These are phyloP conservation scores for Orientallactaga sibirica DNA, from an alignment of 2,797 vertebrate species.

Conservation along the genomic window DNA sequence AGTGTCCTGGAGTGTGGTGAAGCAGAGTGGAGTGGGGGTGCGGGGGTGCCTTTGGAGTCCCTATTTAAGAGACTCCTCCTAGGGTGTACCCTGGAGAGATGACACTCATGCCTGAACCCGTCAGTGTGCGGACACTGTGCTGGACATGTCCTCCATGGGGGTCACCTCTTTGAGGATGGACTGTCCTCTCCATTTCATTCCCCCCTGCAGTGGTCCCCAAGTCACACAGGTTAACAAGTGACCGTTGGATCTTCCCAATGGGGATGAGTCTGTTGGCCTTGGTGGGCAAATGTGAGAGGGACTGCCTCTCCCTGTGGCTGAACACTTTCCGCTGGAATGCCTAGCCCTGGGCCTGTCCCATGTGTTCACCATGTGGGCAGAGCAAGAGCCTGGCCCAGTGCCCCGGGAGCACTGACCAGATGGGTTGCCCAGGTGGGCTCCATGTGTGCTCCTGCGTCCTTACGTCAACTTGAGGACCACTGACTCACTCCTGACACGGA, in stretches of 20 bases:
- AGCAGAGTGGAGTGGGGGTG: neutral
- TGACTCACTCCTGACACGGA: neutral
- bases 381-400: neutral
- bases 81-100: neutral
- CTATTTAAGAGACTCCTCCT: neutral
- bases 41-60: neutral
- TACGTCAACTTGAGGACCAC: too few relatives aligned
- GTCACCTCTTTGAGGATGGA: neutral
- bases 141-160: neutral
- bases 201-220: neutral
- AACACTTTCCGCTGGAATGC: neutral
- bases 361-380: neutral
- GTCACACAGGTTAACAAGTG: neutral
- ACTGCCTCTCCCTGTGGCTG: neutral
- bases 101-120: neutral
- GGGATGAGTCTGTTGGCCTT: neutral
- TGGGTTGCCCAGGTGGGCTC: neutral
- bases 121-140: neutral
- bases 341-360: neutral
- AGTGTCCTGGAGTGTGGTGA: neutral
- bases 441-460: fast-evolving
- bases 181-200: neutral
- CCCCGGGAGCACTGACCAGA: neutral
- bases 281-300: neutral
- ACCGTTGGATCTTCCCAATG: neutral